Evolutionary conservation across 2,888 invertebrate genomes (phyloP), one percentile per base, ranked within the genome.

Genomic region (Polydrusus tereticollis): DNA sequence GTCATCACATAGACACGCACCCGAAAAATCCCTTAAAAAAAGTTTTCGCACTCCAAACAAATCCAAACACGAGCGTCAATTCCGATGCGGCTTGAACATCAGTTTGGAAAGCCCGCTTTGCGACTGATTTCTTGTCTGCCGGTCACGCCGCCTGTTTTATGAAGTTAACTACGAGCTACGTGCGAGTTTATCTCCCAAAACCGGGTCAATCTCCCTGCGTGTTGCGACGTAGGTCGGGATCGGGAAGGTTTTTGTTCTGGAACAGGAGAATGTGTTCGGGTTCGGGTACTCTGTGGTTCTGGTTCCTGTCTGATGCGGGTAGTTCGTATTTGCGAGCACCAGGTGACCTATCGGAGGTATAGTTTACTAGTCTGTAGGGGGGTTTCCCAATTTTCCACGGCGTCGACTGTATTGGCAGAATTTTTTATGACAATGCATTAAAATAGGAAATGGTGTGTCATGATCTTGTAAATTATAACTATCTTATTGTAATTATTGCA

Each of bases 91-190:
- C 29, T 60, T 41, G 60, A 43, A 55, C 71, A 66, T 62, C 58
- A 20, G 62, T 6, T 66, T 41, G 45, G 60, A 72, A 72, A 67
- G 60, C 59, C 55, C 72, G 72, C 63, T 52, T 62, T 62, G 72
- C 72, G 67, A 72, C 67, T 72, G 72, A 72, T 62, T 62, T 67
- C 71, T 66, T 71, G 60, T 60, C 70, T 70, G 33, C 65, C 45
- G 45, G 50, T 70, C 66, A 60, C 52, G 67, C 52, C 72, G 67
- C 36, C 67, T 10, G 45, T 29, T 36, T n/a, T 43, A 41, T 20
- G 62, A 67, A 60, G 7, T n/a, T 43, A 67, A 41, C 41, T 10
- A n/a, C 52, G 72, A 66, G 55, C 0, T 23, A 72, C 67, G 67
- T 36, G 58, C 43, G 26, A 20, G 55, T 64, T 64, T 63, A 70